Conservation (phyloP, 2,888 invertebrate species). For the Herminia tarsipennalis region DNA sequence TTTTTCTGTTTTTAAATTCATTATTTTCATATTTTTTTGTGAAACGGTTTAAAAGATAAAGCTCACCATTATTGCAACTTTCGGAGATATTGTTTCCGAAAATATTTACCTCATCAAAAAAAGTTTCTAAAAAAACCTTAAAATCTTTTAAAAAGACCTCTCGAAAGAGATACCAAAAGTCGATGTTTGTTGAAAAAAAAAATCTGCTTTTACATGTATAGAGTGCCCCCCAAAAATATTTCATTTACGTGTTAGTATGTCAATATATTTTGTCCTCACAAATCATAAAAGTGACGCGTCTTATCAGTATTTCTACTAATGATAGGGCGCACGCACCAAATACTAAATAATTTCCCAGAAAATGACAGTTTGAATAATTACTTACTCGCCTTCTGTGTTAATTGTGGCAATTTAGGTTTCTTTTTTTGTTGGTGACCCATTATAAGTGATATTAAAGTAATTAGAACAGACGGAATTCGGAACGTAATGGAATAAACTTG, state of each 20-base stretch:
- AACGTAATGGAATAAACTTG: neutral
- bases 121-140: too few relatives aligned
- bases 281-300: constrained; percentile 38
- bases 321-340: constrained; percentile 37
- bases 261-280: constrained; percentile 6
- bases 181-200: too few relatives aligned
- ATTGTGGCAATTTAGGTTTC: constrained; percentile 6
- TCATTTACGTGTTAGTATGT: neutral
- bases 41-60: too few relatives aligned
- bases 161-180: too few relatives aligned
- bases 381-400: constrained; percentile 18
- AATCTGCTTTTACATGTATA: too few relatives aligned
- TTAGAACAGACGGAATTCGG: neutral
- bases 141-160: too few relatives aligned
- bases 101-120: neutral
- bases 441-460: constrained; percentile 1
- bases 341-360: constrained; percentile 18
- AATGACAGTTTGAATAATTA: constrained; percentile 23
- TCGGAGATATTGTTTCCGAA: neutral
- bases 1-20: too few relatives aligned
- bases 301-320: constrained; percentile 42
- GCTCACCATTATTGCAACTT: neutral
- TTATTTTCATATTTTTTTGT: too few relatives aligned
- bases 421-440: neutral
- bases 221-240: neutral